A percentile compares a stretch with the other conserved stretches of the same genome.
Evolutionary conservation across 2,888 invertebrate species (phyloP).

Genomic region (Macrophya annulata): DNA sequence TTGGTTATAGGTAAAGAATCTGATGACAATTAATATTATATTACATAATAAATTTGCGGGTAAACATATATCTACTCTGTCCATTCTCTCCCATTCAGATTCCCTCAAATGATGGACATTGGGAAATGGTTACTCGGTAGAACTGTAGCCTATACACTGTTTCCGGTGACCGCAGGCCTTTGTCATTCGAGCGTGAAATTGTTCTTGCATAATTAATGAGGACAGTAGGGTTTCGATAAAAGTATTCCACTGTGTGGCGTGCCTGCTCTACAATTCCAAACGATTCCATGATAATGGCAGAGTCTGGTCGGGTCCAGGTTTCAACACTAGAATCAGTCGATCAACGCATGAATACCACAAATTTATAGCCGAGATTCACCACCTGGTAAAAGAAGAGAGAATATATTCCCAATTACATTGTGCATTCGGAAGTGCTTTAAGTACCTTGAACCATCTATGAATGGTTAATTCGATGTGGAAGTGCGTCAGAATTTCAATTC

Average conservation of each 20-base stretch:
- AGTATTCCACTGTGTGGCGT: constrained; percentile 74
- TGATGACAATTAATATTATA: constrained; percentile 26
- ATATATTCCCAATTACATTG: background rate
- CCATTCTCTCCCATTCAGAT: constrained; percentile 37
- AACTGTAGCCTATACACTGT: constrained; percentile 26
- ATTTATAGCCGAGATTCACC: constrained; percentile 19
- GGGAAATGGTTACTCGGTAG: constrained; percentile 15
- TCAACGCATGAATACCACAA: constrained; percentile 15
- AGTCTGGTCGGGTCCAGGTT: constrained; percentile 67
- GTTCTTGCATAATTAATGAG: constrained; percentile 74
- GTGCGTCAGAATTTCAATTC: constrained; percentile 16
- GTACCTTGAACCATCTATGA: constrained; percentile 29
- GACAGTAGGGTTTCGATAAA: constrained; percentile 69
- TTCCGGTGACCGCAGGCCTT: constrained; percentile 46
- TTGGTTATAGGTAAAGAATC: background rate
- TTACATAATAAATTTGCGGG: background rate
- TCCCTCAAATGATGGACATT: constrained; percentile 44
- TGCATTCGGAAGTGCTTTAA: constrained; percentile 10
- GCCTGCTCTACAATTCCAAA: constrained; percentile 67
- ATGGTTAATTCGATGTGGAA: constrained; percentile 2
- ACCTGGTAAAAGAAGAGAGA: background rate
- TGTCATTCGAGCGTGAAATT: constrained; percentile 64
- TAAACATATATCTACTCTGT: constrained; percentile 16
- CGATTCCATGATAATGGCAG: constrained; percentile 70
- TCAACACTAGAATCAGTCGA: constrained; percentile 38